Percentiles rank a stretch among this genome's conserved stretches.
These are phyloP conservation scores for Nemotelus nigrinus DNA, from an alignment of 2,888 invertebrate species.

Conservation along the genomic window DNA sequence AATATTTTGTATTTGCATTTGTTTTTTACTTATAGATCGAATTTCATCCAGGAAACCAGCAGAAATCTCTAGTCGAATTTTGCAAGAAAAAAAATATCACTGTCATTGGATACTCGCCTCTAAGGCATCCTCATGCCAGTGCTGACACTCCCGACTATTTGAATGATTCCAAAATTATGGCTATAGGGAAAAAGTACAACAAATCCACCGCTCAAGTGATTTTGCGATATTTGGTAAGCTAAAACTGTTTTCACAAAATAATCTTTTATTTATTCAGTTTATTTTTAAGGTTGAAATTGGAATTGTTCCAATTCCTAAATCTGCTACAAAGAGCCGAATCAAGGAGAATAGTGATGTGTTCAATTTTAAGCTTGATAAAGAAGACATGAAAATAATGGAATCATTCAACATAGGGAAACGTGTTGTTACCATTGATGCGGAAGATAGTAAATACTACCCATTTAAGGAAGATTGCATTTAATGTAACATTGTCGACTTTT, in stretches of 20 bases:
- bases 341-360: slow-evolving; percentile 69
- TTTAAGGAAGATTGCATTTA: slow-evolving; percentile 31
- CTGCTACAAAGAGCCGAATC: slow-evolving; percentile 66
- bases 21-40: slow-evolving; percentile 54
- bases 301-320: slow-evolving; percentile 69
- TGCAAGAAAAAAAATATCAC: slow-evolving; percentile 72
- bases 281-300: slow-evolving; percentile 54
- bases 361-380: slow-evolving; percentile 67
- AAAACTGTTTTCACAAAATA: not conserved
- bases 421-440: slow-evolving; percentile 19
- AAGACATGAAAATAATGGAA: slow-evolving; percentile 63
- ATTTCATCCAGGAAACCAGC: slow-evolving; percentile 74
- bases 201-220: slow-evolving; percentile 74
- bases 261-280: no score
- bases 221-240: slow-evolving; percentile 71
- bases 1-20: no score
- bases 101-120: slow-evolving; percentile 78
- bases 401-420: slow-evolving; percentile 20
- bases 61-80: slow-evolving; percentile 74
- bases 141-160: slow-evolving; percentile 60
- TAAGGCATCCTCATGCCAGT: slow-evolving; percentile 70
- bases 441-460: slow-evolving; percentile 23
- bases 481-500: not conserved
- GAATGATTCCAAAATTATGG: not conserved
- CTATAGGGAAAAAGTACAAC: slow-evolving; percentile 67